These are phyloP conservation scores for Dryocosmus kuriphilus DNA, from an alignment of 2,888 invertebrate genomes.

Conservation along the genomic window DNA sequence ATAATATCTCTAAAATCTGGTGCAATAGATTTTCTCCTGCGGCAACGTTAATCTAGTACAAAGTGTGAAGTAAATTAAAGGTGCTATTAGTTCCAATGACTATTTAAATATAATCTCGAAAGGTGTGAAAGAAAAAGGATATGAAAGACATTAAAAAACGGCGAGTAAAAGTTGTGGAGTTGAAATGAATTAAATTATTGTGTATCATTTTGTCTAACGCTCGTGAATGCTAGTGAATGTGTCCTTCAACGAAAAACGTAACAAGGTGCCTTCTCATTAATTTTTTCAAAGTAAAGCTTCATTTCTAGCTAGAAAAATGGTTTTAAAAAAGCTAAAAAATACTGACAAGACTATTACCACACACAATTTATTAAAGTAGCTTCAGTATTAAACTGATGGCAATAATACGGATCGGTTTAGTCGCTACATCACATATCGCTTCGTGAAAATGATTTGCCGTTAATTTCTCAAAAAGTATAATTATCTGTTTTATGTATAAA, in stretches of 20 bases:
- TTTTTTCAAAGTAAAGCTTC: constrained; percentile 1
- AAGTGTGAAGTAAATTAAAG: constrained; percentile 37
- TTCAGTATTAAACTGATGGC: constrained; percentile 26
- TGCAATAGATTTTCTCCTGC: constrained; percentile 41
- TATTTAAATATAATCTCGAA: constrained; percentile 18
- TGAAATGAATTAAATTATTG: not conserved
- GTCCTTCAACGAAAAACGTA: constrained; percentile 39
- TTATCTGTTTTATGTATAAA: constrained; percentile 33
- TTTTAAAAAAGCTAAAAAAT: not conserved
- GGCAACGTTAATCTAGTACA: constrained; percentile 39
- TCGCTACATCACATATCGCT: constrained; percentile 37
- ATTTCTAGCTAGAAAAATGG: not conserved
- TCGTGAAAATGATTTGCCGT: constrained; percentile 30
- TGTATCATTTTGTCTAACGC: constrained; percentile 24
- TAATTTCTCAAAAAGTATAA: constrained; percentile 34
- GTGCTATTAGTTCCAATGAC: constrained; percentile 37
- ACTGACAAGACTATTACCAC: constrained; percentile 37
- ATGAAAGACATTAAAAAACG: not conserved
- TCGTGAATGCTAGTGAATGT: constrained; percentile 14
- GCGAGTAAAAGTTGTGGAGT: not conserved
- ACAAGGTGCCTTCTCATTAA: constrained; percentile 36
- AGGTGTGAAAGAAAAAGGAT: not conserved
- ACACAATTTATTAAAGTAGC: constrained; percentile 1
- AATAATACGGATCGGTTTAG: constrained; percentile 27
- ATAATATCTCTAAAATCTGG: constrained; percentile 21